Evolutionary conservation across 2,888 invertebrate species (phyloP), one percentile per base, ranked within the genome.

Genomic region (Watsonalla cultraria): DNA sequence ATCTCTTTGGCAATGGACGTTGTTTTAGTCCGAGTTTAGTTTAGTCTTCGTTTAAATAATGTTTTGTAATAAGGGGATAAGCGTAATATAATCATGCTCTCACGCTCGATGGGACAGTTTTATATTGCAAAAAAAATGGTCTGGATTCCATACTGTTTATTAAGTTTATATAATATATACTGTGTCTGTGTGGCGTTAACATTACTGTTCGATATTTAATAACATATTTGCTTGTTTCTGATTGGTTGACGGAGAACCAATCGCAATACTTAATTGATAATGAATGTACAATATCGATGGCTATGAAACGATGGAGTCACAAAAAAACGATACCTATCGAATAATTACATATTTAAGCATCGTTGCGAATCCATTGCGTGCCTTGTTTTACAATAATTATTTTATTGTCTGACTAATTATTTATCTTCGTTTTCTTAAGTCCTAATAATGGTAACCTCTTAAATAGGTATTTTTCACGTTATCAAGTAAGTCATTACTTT

Each of bases 191-290:
- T 70, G 68, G 70, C 66, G 65, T 66, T 61, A 66, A 62, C 57
- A 70, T 72, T 76, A 68, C 70, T 72, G 74, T 75, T 73, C 73
- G 71, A 67, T 78, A 76, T 80, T 82, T 78, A 80, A 82, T 78
- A 77, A 70, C 65, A 67, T 65, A 58, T 67, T 57, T 55, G 59
- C 65, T 60, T 61, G 55, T 39, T 59, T 62, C 63, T 70, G 61
- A 88, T 89, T 88, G 89, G 88, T 68, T 67, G 61, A 51, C 48
- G 58, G 63, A 59, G 69, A 63, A 53, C 89, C 88, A 90, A 89
- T 89, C 69, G 67, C 65, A 56, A 57, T 55, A 64, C 66, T 70
- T 76, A 78, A 81, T 82, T 80, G 72, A 73, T 78, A 80, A 82
- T 80, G 71, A 77, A 70, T 68, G 68, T 62, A 63, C 59, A 57